A percentile compares a stretch with the other conserved stretches of the same genome.
Evolutionary conservation across 2,888 invertebrate genomes (phyloP).

Genomic region (Glyphotaelius pellucidus): DNA sequence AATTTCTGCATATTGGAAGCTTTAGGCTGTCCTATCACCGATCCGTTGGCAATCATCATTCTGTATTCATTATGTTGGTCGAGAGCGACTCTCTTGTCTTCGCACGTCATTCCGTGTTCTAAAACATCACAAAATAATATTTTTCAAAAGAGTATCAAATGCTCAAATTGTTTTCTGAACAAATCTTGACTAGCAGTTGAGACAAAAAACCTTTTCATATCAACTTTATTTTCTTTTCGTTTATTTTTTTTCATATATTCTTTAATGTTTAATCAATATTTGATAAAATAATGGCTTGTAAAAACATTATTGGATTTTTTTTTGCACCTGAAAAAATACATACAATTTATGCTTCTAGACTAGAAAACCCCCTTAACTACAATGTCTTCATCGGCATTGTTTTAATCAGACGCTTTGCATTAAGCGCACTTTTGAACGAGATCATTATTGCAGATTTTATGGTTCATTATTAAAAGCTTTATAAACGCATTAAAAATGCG

Average conservation of each 20-base stretch:
- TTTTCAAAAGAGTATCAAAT: too few species aligned
- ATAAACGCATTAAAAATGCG: not conserved
- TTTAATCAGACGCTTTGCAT: not conserved
- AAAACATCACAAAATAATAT: not conserved
- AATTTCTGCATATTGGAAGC: conserved; percentile 57
- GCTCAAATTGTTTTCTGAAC: too few species aligned
- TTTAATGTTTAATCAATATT: too few species aligned
- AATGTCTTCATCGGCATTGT: not conserved
- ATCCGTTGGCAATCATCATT: conserved; percentile 49
- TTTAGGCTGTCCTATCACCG: conserved; percentile 50
- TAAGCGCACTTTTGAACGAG: not conserved
- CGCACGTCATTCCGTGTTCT: conserved; percentile 66
- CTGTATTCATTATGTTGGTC: conserved; percentile 59
- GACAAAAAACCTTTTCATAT: not conserved
- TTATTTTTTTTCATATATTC: too few species aligned
- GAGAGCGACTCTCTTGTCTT: conserved; percentile 54
- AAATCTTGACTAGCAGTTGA: too few species aligned
- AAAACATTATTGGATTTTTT: too few species aligned
- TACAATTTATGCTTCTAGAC: too few species aligned
- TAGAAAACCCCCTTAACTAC: too few species aligned
- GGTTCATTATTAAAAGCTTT: too few species aligned
- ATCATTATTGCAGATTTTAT: not conserved
- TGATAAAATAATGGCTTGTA: too few species aligned
- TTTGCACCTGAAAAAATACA: too few species aligned
- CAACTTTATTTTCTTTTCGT: not conserved